Evolutionary conservation across 2,888 invertebrate species (phyloP), one percentile per base, ranked within the genome.

Genomic region (Mythimna impura): DNA sequence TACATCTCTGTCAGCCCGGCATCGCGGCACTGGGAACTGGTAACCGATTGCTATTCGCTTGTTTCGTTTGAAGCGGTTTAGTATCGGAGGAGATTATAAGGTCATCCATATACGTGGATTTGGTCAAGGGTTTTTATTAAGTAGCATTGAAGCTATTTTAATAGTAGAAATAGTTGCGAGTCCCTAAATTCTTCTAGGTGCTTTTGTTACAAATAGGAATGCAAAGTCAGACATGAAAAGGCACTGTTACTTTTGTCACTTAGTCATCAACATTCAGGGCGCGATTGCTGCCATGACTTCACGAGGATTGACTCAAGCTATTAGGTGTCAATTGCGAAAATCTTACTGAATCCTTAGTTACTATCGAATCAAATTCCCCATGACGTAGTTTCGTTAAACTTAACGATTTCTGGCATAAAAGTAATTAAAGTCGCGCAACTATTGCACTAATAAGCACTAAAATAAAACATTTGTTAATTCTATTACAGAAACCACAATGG

Each of bases 1-100:
- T 87, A 84, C 82, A 69, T 86, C 88, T 86, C 84, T 87, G 85
- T 85, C 86, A 80, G 72, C 50, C 67, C 61, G 50, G 66, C 61
- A 40, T 67, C 69, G 70, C 58, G 50, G 71, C 61, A 55, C 70
- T 70, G 71, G 66, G 61, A 62, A 76, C 81, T 66, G 73, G 71
- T 83, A 87, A 87, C 76, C 82, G 84, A 86, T 86, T 82, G 76
- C 76, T 76, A 73, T 76, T 74, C 68, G 34, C 69, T 68, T 79
- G 76, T 82, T 80, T 74, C 63, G 71, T 84, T 71, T 73, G 61
- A 69, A 86, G 65, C 60, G 73, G 30, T 71, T 72, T 63, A 55
- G 36, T 70, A 60, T 71, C 50, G 17, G 47, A 66, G 7, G 20
- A 64, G 36, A 68, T 47, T 76, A 64, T 64, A 54, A 55, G 22